Evolutionary conservation across 1,140 invertebrate species (phyloP).

Genomic region (Zaprionus davidi): DNA sequence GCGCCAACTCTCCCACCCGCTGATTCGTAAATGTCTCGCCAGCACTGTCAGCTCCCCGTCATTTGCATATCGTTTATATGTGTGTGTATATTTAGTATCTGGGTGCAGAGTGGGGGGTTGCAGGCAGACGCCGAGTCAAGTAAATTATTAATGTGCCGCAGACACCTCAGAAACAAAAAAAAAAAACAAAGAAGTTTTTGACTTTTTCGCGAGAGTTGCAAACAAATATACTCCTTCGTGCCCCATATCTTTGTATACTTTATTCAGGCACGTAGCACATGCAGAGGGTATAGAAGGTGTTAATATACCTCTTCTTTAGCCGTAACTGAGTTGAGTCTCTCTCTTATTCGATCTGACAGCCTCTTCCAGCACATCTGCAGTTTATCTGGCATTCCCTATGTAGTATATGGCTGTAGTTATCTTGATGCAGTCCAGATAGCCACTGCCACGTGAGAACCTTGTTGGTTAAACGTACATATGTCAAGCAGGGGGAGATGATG

Average conservation of each 20-base stretch:
- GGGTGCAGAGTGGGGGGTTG: neutral
- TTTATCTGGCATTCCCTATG: neutral
- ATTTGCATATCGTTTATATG: slow-evolving; percentile 17
- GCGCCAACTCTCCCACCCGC: slow-evolving; percentile 13
- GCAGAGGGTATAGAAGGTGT: neutral
- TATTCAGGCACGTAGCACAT: neutral
- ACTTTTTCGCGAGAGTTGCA: neutral
- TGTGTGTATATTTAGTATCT: slow-evolving; percentile 10
- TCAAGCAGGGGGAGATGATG: slow-evolving; percentile 84
- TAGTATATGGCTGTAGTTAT: slow-evolving; percentile 8
- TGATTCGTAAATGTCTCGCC: slow-evolving; percentile 20
- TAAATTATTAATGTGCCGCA: slow-evolving; percentile 50
- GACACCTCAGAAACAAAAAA: slow-evolving; percentile 18
- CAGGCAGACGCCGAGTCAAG: slow-evolving; percentile 26
- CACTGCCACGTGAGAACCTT: slow-evolving; percentile 84
- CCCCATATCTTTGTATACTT: neutral
- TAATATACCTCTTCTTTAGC: neutral
- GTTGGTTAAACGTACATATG: slow-evolving; percentile 81
- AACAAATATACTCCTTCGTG: neutral
- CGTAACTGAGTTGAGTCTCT: neutral
- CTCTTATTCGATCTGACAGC: neutral
- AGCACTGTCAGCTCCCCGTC: slow-evolving; percentile 33
- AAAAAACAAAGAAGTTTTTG: slow-evolving; percentile 10
- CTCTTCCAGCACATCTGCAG: neutral
- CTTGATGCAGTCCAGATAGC: slow-evolving; percentile 72